Evolutionary conservation across 2,888 invertebrate genomes (phyloP).

Genomic region (Spatulosminthurus flaviceps): DNA sequence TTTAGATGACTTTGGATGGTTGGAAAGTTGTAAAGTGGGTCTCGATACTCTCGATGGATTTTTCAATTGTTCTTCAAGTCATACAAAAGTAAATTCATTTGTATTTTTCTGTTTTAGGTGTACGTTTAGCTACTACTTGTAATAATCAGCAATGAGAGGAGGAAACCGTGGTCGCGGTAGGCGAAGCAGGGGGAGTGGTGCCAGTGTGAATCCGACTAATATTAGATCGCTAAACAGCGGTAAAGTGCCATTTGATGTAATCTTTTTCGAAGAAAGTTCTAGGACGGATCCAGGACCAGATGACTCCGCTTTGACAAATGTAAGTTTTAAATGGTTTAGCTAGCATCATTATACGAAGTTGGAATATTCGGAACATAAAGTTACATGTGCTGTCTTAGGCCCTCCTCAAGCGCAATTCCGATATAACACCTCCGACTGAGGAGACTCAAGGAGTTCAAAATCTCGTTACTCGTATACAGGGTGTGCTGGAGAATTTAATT

Average conservation of each 20-base stretch:
- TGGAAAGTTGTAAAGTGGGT: too few species aligned
- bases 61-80: too few species aligned
- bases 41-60: too few species aligned
- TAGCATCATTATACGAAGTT: not conserved
- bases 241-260: slow-evolving; percentile 83
- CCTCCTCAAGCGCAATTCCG: slow-evolving; percentile 88
- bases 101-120: too few species aligned
- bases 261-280: slow-evolving; percentile 86
- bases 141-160: slow-evolving; percentile 3
- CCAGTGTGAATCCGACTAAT: slow-evolving; percentile 1
- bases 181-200: slow-evolving; percentile 19
- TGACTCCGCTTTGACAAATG: slow-evolving; percentile 84
- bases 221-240: slow-evolving; percentile 51
- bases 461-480: slow-evolving; percentile 93
- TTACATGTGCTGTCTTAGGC: slow-evolving; percentile 75
- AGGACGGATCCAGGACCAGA: slow-evolving; percentile 83
- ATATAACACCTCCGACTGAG: slow-evolving; percentile 87
- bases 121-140: too few species aligned
- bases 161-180: slow-evolving; percentile 29
- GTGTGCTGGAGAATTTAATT: slow-evolving; percentile 91
- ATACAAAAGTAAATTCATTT: too few species aligned
- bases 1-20: too few species aligned
- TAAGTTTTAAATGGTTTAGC: slow-evolving; percentile 66
- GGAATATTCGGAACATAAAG: too few species aligned
- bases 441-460: slow-evolving; percentile 89